Percentiles rank a stretch among this genome's conserved stretches.
Evolutionary conservation across 2,797 vertebrate species (phyloP).

Genomic region (Petrocephalus sullivani): DNA sequence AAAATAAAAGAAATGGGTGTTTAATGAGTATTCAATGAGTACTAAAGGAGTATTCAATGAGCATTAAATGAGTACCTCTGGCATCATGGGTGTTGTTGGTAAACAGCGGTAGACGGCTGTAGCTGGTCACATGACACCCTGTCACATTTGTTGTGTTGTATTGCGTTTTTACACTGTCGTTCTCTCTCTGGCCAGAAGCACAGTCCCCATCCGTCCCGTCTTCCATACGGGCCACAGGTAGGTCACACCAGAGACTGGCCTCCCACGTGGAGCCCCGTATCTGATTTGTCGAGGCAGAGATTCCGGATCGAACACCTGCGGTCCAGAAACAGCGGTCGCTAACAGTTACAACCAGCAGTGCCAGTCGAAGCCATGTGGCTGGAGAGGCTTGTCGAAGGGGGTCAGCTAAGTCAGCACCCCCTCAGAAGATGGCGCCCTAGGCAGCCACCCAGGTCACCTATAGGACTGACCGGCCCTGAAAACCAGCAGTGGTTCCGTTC

Average conservation of each 20-base stretch:
- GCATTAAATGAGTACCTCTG: slow-evolving; percentile 31
- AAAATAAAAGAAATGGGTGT: not conserved
- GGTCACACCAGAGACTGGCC: slow-evolving; percentile 59
- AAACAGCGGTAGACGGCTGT: not conserved
- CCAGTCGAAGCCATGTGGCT: not conserved
- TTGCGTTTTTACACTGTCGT: not conserved
- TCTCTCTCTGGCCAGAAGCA: not conserved
- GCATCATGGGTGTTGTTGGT: not conserved
- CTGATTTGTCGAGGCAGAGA: slow-evolving; percentile 12
- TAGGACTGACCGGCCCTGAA: not conserved
- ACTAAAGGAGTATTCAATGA: not conserved
- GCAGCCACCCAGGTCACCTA: not conserved
- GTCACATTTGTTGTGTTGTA: not conserved
- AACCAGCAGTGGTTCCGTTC: not conserved
- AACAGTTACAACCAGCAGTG: not conserved
- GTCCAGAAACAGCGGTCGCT: not conserved
- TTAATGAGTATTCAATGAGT: not conserved
- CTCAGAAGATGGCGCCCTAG: not conserved
- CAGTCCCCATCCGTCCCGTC: not conserved
- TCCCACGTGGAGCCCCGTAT: slow-evolving; percentile 55
- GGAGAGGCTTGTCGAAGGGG: not conserved
- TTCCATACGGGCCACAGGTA: slow-evolving; percentile 26
- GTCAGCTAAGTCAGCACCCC: not conserved
- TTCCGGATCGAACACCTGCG: slow-evolving; percentile 42
- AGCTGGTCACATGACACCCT: slow-evolving; percentile 43